Conservation (phyloP, 2,888 invertebrate genomes). For the Phengaris arion region DNA sequence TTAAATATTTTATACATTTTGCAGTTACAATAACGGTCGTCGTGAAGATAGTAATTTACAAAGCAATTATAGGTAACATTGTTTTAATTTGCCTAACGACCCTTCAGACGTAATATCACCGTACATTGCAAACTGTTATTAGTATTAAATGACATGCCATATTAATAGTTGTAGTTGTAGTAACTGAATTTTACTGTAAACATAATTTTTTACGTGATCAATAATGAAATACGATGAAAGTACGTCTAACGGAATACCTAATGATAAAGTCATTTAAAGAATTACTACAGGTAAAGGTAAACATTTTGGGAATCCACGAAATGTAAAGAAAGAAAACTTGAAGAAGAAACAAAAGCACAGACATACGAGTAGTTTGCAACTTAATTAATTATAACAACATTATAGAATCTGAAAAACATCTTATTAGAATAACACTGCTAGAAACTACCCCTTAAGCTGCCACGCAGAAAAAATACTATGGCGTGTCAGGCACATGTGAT, state of each 20-base stretch:
- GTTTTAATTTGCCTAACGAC: neutral
- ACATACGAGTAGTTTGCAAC: neutral
- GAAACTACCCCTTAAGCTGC: neutral
- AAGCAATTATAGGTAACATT: neutral
- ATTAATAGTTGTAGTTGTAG: no score
- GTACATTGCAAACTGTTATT: neutral
- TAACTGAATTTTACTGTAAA: no score
- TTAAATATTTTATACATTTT: no score
- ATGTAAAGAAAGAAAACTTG: neutral
- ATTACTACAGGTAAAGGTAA: neutral
- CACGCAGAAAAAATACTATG: no score
- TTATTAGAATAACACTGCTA: neutral
- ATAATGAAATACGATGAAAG: neutral
- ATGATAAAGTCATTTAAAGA: neutral
- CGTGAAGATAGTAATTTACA: neutral
- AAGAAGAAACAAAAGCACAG: neutral
- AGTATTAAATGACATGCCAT: no score
- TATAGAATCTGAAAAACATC: neutral
- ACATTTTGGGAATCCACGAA: neutral
- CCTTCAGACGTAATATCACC: neutral
- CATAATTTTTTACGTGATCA: no score
- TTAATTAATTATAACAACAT: neutral
- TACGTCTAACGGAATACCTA: neutral
- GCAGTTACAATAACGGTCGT: no score
- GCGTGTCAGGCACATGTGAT: no score